Conservation (phyloP, 1,140 invertebrate genomes). For the Coboldia fuscipes region DNA sequence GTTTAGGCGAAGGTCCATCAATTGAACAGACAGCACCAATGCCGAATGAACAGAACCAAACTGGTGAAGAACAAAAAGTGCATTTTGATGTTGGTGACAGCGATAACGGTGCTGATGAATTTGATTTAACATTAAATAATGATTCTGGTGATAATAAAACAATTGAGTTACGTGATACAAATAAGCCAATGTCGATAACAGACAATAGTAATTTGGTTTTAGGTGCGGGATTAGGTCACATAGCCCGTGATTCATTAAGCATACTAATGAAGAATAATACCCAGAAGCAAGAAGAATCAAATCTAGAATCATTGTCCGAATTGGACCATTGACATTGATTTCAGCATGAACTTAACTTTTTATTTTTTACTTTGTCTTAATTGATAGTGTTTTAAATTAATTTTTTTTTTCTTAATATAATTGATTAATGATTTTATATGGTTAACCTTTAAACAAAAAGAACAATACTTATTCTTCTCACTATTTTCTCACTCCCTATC, state of each 20-base stretch:
- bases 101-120: not conserved
- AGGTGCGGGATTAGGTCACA: not conserved
- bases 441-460: too few species aligned
- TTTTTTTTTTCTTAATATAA: too few species aligned
- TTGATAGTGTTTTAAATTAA: too few species aligned
- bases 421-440: too few species aligned
- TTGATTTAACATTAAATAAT: not conserved
- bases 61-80: not conserved
- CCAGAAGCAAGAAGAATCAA: not conserved
- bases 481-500: too few species aligned
- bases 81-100: constrained; percentile 2
- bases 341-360: too few species aligned
- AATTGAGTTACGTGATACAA: not conserved
- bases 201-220: not conserved
- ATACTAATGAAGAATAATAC: not conserved
- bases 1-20: constrained; percentile 7
- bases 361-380: too few species aligned
- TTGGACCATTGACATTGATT: too few species aligned
- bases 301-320: constrained; percentile 1
- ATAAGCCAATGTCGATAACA: not conserved
- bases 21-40: too few species aligned
- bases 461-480: too few species aligned
- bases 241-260: constrained; percentile 2
- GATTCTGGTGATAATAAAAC: constrained; percentile 1
- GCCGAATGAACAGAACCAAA: constrained; percentile 1